Evolutionary conservation across 2,113 vertebrate species (phyloP), one percentile per base, ranked within the genome.

Genomic region (Macaca mulatta): DNA sequence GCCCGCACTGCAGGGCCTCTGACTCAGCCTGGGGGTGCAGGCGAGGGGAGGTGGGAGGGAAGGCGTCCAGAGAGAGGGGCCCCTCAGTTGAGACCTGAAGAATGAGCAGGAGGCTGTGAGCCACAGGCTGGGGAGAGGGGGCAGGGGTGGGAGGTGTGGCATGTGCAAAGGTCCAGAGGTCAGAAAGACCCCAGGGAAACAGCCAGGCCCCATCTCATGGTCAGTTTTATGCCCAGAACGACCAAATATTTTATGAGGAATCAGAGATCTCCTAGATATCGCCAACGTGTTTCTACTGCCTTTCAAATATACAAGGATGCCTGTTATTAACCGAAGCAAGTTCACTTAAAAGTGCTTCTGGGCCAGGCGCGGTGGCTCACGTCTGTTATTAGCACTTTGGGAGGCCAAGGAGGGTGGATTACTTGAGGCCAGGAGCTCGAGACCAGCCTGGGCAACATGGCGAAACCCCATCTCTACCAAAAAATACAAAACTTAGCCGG

Each of bases 281-380:
- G n/a, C n/a, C 17, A 11, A 1, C 3, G 22, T 5, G 1, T 16
- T 69, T 35, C 40, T 1, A 0, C 50, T 1, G 23, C 82, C 20
- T 96, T 55, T 75, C 74, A 70, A 55, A 55, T 3, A 48, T 9
- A 27, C 0, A 32, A 48, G 11, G 70, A 55, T 55, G 20, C 6
- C 30, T 23, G 17, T 10, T 16, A 16, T 32, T 43, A 45, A 77
- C n/a, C 67, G 77, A 85, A 75, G 30, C 72, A 72, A 81, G 17
- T 8, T 43, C 59, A 23, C 20, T 87, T 79, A 35, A 38, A 48
- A 27, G 70, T 27, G 87, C 77, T 48, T 83, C 70, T 67, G 52
- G 52, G 52, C 52, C 2, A 2, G 17, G 17, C 0, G 18, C 6
- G 2, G 52, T 55, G 52, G 18, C 52, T 55, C 52, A 20, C 0